Percentiles rank a stretch among this genome's conserved stretches.
These are phyloP conservation scores for Promerops cafer DNA, from an alignment of 2,113 vertebrate species.

Conservation along the genomic window DNA sequence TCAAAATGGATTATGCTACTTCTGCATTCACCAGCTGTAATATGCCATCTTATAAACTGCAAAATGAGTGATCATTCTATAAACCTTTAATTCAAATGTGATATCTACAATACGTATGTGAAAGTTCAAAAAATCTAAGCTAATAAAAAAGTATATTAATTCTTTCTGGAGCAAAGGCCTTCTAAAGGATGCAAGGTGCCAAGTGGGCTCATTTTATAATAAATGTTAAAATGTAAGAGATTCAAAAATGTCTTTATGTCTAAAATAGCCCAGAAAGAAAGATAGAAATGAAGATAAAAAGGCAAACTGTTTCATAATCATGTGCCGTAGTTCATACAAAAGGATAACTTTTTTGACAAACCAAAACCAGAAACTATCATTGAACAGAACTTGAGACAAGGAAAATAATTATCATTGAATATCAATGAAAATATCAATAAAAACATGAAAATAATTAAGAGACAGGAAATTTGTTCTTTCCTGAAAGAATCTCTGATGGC, in stretches of 20 bases:
- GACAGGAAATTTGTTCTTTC: background rate
- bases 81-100: background rate
- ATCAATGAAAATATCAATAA: background rate
- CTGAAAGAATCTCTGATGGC: background rate
- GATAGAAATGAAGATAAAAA: background rate
- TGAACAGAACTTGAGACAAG: background rate
- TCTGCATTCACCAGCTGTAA: background rate
- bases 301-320: background rate
- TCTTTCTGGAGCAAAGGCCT: background rate
- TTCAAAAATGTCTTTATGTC: background rate
- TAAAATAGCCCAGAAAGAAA: background rate
- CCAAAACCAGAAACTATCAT: too few relatives aligned
- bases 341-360: background rate
- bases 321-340: accelerated
- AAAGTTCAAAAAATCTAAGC: background rate
- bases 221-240: background rate
- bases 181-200: background rate
- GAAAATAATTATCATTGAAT: background rate
- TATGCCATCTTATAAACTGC: background rate
- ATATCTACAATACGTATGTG: background rate
- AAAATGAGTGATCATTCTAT: background rate
- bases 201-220: background rate
- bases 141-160: background rate
- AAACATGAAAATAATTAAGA: background rate
- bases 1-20: background rate